phyloP scores from a whole-genome alignment of 1,140 invertebrate species.

The Stenopsyche tienmushanensis region DNA sequence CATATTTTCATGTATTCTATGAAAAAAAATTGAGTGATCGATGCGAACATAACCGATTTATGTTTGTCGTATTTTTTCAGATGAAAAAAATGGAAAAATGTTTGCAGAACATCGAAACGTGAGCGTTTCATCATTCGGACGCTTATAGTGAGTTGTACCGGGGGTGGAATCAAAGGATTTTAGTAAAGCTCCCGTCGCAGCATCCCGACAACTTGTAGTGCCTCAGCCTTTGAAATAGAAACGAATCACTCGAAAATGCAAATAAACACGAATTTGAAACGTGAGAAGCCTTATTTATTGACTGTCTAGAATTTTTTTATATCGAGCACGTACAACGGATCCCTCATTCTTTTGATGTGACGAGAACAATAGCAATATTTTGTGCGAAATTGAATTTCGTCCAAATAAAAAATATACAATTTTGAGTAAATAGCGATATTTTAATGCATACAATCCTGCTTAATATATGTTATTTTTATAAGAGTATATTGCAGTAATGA shows the following conservation, averaged over 20 bases:
- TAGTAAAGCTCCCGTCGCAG: slow-evolving; percentile 1
- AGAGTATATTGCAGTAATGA: background rate
- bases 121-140: slow-evolving; percentile 31
- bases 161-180: slow-evolving; percentile 39
- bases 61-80: too few species aligned
- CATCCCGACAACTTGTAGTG: slow-evolving; percentile 20
- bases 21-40: too few species aligned
- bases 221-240: slow-evolving; percentile 34
- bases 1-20: too few species aligned
- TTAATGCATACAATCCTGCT: background rate
- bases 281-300: slow-evolving; percentile 20
- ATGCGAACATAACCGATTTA: too few species aligned
- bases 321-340: background rate
- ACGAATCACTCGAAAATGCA: slow-evolving; percentile 34
- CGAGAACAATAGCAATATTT: background rate
- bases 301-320: background rate
- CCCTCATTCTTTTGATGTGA: background rate
- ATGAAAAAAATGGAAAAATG: background rate
- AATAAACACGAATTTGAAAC: slow-evolving; percentile 29
- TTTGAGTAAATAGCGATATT: background rate
- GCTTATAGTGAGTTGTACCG: slow-evolving; percentile 19
- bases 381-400: background rate
- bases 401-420: background rate
- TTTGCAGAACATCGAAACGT: slow-evolving; percentile 23
- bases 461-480: background rate